Evolutionary conservation across 2,113 vertebrate species (phyloP).

Genomic region (Pachycephala philippinensis): DNA sequence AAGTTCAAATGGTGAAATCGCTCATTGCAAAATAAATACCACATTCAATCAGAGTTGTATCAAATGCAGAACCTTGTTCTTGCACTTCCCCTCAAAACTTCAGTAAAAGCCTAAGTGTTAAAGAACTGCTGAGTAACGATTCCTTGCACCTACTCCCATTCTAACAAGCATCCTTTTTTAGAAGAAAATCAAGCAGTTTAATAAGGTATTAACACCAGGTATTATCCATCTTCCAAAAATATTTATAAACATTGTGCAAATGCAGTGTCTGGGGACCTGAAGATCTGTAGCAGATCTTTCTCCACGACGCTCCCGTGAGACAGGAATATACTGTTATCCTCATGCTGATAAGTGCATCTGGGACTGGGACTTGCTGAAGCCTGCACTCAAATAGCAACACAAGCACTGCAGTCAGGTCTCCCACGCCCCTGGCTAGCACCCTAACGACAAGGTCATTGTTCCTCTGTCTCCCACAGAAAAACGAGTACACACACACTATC

Average conservation of each 20-base stretch:
- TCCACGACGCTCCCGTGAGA: background rate
- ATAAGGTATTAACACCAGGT: background rate
- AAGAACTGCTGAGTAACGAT: background rate
- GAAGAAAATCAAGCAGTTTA: background rate
- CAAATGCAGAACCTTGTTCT: background rate
- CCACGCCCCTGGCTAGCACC: slow-evolving; percentile 37
- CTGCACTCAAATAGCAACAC: slow-evolving; percentile 4
- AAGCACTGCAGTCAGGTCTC: slow-evolving; percentile 37
- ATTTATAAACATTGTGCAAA: background rate
- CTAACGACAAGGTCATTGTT: slow-evolving; percentile 39
- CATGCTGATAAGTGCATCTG: slow-evolving; percentile 14
- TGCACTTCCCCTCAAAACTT: background rate
- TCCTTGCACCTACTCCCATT: background rate
- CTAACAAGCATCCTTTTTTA: background rate
- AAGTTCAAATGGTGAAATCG: background rate
- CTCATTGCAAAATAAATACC: background rate
- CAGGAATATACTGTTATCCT: background rate
- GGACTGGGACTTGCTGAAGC: background rate
- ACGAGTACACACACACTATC: slow-evolving; percentile 1
- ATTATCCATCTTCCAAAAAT: background rate
- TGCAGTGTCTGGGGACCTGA: background rate
- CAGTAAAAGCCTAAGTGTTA: background rate
- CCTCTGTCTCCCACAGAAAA: slow-evolving; percentile 37
- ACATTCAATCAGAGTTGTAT: background rate
- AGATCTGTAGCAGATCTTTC: background rate